Base-by-base conservation (phyloP, 2,888 invertebrate genomes). In the Conus canariensis region DNA sequence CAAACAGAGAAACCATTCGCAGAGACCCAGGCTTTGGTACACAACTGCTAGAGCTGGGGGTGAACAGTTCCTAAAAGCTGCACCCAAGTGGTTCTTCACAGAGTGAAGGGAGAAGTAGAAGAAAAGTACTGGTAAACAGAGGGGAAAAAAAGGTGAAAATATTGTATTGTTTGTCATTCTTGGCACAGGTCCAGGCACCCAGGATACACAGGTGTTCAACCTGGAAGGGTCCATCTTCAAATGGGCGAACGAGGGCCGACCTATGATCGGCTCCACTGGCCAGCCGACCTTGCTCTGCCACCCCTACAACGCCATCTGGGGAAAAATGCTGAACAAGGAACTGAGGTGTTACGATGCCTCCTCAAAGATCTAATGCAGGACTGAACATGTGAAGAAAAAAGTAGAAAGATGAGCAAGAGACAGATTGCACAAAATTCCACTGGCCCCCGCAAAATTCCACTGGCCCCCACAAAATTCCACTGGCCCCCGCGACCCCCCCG, bases 181-280 rank as follows among this genome's bases (percentile, higher is more conserved):
- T 45, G 1, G 45, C 45, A 45, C 45, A 45, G 45, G 45, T 64
- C 64, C 25, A 22, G 30, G 56, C 58, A 19, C 45, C 6, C 80
- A 80, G 19, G 67, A 83, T 12, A 88, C 93, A 9, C 88, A 92
- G 9, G 92, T 95, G 2, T 95, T 94, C 92, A 96, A 96, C 90
- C 91, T 96, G 85, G 95, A 95, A 89, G 96, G 96, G 0, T 94
- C 95, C 45, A 16, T 96, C 9, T 96, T 96, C 90, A 94, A 96
- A 89, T 96, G 96, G 96, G 96, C 95, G 85, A 96, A 96, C 93
- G 96, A 96, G 90, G 92, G 93, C 4, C 91, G 94, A 60, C 93
- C 93, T n/a, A 94, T 96, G 95, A 93, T 96, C 16, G 93, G 95
- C 90, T 56, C 22, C 0, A 77, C 92, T 9, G 92, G 93, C 12